phyloP scores from a whole-genome alignment of 2,888 invertebrate genomes.

The Apodemia hepburni region DNA sequence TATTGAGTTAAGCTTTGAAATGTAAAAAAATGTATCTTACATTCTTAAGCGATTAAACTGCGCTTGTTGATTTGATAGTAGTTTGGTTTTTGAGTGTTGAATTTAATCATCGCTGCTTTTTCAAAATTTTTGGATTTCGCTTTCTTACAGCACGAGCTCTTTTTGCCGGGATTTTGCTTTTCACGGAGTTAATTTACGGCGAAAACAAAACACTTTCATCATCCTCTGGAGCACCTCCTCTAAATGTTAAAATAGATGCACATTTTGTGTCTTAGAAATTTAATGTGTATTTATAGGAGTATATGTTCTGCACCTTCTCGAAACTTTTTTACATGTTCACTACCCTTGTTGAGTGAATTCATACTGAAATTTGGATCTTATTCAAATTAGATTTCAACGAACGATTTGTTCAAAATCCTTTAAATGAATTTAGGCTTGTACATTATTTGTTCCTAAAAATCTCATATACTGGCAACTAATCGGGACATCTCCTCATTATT shows the following conservation, averaged over 20 bases:
- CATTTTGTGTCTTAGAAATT: constrained; percentile 14
- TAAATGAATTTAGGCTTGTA: constrained; percentile 12
- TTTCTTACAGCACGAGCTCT: constrained; percentile 38
- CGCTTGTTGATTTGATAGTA: constrained; percentile 67
- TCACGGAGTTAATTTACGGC: constrained; percentile 34
- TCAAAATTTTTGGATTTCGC: constrained; percentile 52
- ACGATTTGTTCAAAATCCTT: constrained; percentile 14
- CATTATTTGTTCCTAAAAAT: constrained; percentile 1
- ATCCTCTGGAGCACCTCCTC: constrained; percentile 15
- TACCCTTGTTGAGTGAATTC: neutral
- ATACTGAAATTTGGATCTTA: neutral
- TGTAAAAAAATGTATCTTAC: constrained; percentile 28
- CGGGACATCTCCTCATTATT: constrained; percentile 70
- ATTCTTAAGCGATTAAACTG: constrained; percentile 61
- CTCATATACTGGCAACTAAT: constrained; percentile 56
- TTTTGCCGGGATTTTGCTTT: constrained; percentile 33
- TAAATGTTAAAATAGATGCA: constrained; percentile 15
- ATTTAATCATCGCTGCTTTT: constrained; percentile 64
- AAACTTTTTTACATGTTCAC: neutral
- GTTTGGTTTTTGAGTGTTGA: constrained; percentile 73
- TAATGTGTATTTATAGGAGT: constrained; percentile 8
- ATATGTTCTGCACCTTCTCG: neutral
- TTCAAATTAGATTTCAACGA: constrained; percentile 1
- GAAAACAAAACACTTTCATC: constrained; percentile 16
- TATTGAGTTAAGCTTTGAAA: constrained; percentile 48